Conservation (phyloP, 2,797 vertebrate species). For the Leptoclinus maculatus region DNA sequence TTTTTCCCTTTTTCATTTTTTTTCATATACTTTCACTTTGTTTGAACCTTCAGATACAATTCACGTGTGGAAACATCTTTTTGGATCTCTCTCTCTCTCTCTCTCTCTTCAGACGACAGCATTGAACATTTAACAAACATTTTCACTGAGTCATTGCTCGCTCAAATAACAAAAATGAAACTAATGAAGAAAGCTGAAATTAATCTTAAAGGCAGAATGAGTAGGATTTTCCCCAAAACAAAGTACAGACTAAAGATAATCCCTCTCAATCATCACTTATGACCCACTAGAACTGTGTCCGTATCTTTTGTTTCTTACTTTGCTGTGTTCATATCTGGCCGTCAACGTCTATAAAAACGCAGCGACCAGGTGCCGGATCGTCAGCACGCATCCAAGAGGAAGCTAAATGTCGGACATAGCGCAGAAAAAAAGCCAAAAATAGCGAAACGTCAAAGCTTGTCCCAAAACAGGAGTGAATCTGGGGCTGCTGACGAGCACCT, state of each 20-base stretch:
- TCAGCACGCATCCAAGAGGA: background rate
- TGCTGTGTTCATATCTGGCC: background rate
- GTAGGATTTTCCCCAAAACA: background rate
- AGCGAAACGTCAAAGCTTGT: background rate
- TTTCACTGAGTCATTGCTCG: conserved; percentile 48
- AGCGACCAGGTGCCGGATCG: background rate
- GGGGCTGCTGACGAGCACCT: background rate
- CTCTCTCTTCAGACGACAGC: conserved; percentile 24
- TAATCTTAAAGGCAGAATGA: background rate
- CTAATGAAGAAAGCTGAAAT: conserved; percentile 28
- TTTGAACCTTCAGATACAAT: conserved; percentile 32
- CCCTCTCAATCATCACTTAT: background rate
- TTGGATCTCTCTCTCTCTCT: conserved; percentile 6
- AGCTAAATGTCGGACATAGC: background rate
- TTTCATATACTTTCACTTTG: conserved; percentile 40
- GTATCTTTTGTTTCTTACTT: too few relatives aligned
- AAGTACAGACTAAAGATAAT: too few relatives aligned
- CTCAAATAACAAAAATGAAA: conserved; percentile 29
- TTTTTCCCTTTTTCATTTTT: conserved; percentile 46
- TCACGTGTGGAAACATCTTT: conserved; percentile 34
- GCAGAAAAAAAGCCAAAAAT: background rate
- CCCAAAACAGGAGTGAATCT: background rate
- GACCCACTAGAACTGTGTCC: background rate
- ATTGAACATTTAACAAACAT: conserved; percentile 58
- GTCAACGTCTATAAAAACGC: background rate